Base-by-base conservation (phyloP, 2,113 vertebrate genomes). In the Phyllopteryx taeniolatus region DNA sequence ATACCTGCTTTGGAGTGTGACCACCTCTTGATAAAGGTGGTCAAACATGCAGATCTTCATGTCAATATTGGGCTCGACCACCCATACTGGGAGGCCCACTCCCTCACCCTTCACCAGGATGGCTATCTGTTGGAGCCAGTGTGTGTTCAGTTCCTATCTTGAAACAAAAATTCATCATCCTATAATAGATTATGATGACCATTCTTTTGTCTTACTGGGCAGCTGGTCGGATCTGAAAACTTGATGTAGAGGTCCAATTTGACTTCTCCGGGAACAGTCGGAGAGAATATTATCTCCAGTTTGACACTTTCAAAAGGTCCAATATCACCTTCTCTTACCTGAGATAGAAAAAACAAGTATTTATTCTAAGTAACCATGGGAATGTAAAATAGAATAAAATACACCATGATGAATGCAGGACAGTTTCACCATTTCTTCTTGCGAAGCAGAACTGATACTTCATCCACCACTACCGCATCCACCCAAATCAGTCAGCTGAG, bases 21-120 rank as follows among this genome's bases (percentile, higher is more conserved):
- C 44, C 1, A 78, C 89, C 20, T 95, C 94, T 86, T 96, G 96
- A 77, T 98, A 98, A 8, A 96, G 91, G 1, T 70, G 85, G 74
- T 95, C 92, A 1, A 94, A 98, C 90, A 91, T 91, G 88, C 96
- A 99, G 80, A 98, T 96, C 89, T 93, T 96, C 3, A 99, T 85
- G 74, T 98, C 94, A 12, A 97, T 54, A 1, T 15, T 91, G 54
- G 95, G 90, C 46, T 82, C 83, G 20, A 89, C 79, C 75, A 98
- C 89, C 93, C 94, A 96, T 31, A 98, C 91, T 0, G 96, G 97
- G 66, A 94, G 79, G 0, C 91, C 91, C 4, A 90, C 0, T 0
- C 92, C 91, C 8, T 92, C 31, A 0, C 94, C 96, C 0, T 0
- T 87, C 59, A 87, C 91, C 10, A 78, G 78, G 78, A 93, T 68